A percentile compares a stretch with the other conserved stretches of the same genome.
Conservation (phyloP, 2,888 invertebrate genomes). For the Anarsia innoxiella region DNA sequence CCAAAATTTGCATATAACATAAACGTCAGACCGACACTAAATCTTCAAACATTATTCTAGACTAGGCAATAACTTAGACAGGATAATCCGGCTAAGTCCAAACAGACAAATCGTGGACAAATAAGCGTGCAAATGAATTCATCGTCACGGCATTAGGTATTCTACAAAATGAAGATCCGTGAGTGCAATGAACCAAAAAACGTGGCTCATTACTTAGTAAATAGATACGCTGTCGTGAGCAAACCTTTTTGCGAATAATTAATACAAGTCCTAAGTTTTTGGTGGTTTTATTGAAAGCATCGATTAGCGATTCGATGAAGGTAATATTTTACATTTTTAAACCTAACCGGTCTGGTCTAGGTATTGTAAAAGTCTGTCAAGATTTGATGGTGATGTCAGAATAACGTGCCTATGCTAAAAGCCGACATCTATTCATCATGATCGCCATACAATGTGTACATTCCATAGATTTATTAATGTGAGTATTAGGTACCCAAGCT, state of each 20-base stretch:
- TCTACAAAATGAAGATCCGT: constrained; percentile 58
- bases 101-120: constrained; percentile 38
- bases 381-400: constrained; percentile 45
- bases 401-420: too few relatives aligned
- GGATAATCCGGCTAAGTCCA: constrained; percentile 17
- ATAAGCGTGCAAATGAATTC: constrained; percentile 51
- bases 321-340: neutral
- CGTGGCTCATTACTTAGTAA: constrained; percentile 68
- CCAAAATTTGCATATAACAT: constrained; percentile 24
- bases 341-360: neutral
- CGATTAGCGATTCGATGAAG: constrained; percentile 4
- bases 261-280: constrained; percentile 50
- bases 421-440: constrained; percentile 56
- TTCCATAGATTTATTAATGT: too few relatives aligned
- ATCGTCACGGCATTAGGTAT: constrained; percentile 52
- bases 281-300: constrained; percentile 3
- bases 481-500: too few relatives aligned
- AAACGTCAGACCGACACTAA: too few relatives aligned
- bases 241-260: constrained; percentile 55
- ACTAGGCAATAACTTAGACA: constrained; percentile 8
- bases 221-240: constrained; percentile 53
- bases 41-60: neutral
- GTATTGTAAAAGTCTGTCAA: neutral
- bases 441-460: constrained; percentile 52
- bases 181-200: constrained; percentile 72